Evolutionary conservation across 2,113 vertebrate species (phyloP), one percentile per base, ranked within the genome.

Genomic region (Dicaeum eximium): DNA sequence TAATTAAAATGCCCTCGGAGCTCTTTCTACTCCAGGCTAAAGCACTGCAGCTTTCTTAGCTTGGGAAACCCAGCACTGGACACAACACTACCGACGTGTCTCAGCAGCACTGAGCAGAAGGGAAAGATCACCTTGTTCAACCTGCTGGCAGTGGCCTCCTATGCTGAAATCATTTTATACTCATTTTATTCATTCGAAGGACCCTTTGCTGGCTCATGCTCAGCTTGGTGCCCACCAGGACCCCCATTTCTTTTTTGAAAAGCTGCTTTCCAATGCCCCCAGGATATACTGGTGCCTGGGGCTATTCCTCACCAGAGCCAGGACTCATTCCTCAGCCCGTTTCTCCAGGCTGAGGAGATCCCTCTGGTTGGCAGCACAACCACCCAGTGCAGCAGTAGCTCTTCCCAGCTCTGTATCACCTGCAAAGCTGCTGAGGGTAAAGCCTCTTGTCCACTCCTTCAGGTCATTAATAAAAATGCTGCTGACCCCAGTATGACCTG

Each of bases 321-420:
- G 1, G 1, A 38, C 28, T 37, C 9, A 57, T 31, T 27, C 31
- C 21, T 47, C 62, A 0, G 57, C 10, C n/a, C 27, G 14, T 21
- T 30, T 48, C 70, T 81, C 10, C 60, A 82, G 33, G 35, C 54
- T 54, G 12, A 4, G 56, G 44, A 73, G 18, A n/a, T 69, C n/a
- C 45, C 57, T 38, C 28, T 38, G 28, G 38, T 38, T 18, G 48
- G 40, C 33, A 72, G 33, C 48, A 57, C 9, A 44, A n/a, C 20
- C 9, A 30, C 2, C 13, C 2, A 7, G 12, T 14, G 35, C 4
- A 10, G 40, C 56, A 79, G 75, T 1, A 37, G 13, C 11, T 83
- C 37, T 28, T 80, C 27, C 18, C n/a, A 28, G 2, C 42, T 61
- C 22, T 71, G 4, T 15, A 71, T 4, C 9, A n/a, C 11, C 37